A percentile compares a stretch with the other conserved stretches of the same genome.
phyloP scores from a whole-genome alignment of 2,113 vertebrate species.

The Cochlearius cochlearius region DNA sequence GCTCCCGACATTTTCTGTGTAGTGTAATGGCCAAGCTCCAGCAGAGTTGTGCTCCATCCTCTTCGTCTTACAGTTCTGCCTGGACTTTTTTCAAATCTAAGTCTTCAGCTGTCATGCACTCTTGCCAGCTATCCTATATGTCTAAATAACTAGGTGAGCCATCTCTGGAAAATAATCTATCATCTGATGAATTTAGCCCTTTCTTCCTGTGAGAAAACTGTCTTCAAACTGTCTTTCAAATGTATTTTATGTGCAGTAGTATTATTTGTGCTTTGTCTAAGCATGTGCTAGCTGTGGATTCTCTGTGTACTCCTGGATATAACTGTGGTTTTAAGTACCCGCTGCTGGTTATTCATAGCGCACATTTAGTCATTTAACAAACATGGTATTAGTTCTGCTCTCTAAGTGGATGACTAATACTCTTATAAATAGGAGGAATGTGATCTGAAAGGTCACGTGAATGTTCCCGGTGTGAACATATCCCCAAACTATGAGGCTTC shows the following conservation, averaged over 20 bases:
- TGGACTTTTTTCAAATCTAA: not conserved
- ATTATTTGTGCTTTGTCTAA: not conserved
- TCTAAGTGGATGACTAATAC: slow-evolving; percentile 57
- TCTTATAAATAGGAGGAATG: slow-evolving; percentile 64
- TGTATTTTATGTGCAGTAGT: not conserved
- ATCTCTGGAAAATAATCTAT: not conserved
- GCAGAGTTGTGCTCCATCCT: not conserved
- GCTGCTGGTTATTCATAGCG: slow-evolving; percentile 27
- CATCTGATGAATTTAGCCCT: not conserved
- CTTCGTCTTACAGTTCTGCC: not conserved
- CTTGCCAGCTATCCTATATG: not conserved
- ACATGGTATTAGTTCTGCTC: slow-evolving; percentile 53
- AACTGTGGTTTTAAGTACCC: slow-evolving; percentile 38
- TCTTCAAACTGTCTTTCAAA: not conserved
- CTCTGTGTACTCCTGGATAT: slow-evolving; percentile 9
- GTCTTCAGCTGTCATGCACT: not conserved
- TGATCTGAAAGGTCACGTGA: slow-evolving; percentile 61
- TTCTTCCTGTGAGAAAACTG: not conserved
- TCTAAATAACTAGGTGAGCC: slow-evolving; percentile 25
- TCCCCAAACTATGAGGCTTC: slow-evolving; percentile 32
- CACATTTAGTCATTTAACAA: slow-evolving; percentile 58
- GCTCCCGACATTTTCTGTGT: not conserved
- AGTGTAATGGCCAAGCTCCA: slow-evolving; percentile 14
- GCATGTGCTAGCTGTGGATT: not conserved
- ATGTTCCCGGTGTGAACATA: slow-evolving; percentile 38